Evolutionary conservation across 2,888 invertebrate species (phyloP), one percentile per base, ranked within the genome.

Genomic region (Hecatera dysodea): DNA sequence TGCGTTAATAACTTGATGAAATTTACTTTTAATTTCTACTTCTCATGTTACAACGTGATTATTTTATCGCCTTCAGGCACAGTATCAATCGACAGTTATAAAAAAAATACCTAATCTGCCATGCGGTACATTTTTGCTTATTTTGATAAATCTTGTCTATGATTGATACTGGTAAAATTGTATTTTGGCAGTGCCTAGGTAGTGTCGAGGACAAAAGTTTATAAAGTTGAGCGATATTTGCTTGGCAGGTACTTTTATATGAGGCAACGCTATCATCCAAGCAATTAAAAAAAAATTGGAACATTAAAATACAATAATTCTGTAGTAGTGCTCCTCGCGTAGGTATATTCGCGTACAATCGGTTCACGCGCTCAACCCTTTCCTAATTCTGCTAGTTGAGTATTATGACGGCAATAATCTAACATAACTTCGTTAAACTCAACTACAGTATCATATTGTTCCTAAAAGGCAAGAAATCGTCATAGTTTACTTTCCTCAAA

Each of bases 301-400:
- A 8, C 8, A 44, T 15, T 33, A 5, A 12, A 27, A 27, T 15
- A 1, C 5, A 61, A n/a, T 17, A 33, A 8, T 33, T 33, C 9
- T 3, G 2, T 29, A 3, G 33, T 8, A 6, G 33, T 0, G 4
- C 39, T 44, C 27, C 29, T 22, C 8, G 12, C 39, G 44, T 24
- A 11, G 4, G 6, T 42, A 39, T 22, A 57, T 50, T 78, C 12
- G 27, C 12, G 15, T 39, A 33, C 57, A 75, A 67, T 64, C 67
- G 62, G 70, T 74, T 72, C 80, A 72, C 56, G 63, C 56, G 4
- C 68, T 69, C 80, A 66, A 79, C 80, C 46, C 53, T 22, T 80
- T 65, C n/a, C 52, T 55, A 60, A 72, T 39, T 80, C 87, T 86
- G 85, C 86, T 88, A 87, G 86, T 85, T 90, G 93, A 94, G 93